These are phyloP conservation scores for Megalonaias nervosa DNA, from an alignment of 1,140 invertebrate species.

Conservation along the genomic window DNA sequence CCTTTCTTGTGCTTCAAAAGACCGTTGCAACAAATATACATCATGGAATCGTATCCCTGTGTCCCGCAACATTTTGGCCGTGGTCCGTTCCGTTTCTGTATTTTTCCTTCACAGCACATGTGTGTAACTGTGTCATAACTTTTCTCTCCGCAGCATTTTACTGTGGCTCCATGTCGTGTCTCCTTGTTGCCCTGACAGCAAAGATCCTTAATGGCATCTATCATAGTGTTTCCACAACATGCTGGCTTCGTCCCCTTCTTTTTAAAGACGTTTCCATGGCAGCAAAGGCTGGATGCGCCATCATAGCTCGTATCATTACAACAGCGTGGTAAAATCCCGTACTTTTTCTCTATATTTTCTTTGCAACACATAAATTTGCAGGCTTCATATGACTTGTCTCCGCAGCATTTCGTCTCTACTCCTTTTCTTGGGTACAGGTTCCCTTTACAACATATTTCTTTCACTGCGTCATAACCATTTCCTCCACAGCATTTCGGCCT, in stretches of 20 bases:
- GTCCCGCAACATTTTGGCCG: slow-evolving; percentile 27
- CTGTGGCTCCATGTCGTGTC: slow-evolving; percentile 15
- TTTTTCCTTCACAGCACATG: slow-evolving; percentile 27
- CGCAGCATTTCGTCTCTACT: slow-evolving; percentile 32
- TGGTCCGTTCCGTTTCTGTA: slow-evolving; percentile 19
- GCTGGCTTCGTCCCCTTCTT: slow-evolving; percentile 14
- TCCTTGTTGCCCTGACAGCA: slow-evolving; percentile 20
- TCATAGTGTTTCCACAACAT: slow-evolving; percentile 32
- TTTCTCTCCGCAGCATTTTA: slow-evolving; percentile 23
- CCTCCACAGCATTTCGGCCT: slow-evolving; percentile 23
- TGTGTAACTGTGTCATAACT: slow-evolving; percentile 23
- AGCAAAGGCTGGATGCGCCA: slow-evolving; percentile 18
- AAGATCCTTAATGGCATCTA: slow-evolving; percentile 20
- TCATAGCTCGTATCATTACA: slow-evolving; percentile 20
- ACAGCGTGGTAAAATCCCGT: slow-evolving; percentile 20
- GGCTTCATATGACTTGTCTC: slow-evolving; percentile 15
- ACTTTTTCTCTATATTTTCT: slow-evolving; percentile 9
- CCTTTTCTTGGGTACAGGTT: slow-evolving; percentile 10
- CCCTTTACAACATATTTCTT: slow-evolving; percentile 21
- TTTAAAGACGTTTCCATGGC: slow-evolving; percentile 32
- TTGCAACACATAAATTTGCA: slow-evolving; percentile 34
- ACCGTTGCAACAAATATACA: slow-evolving; percentile 20
- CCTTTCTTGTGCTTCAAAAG: slow-evolving; percentile 7
- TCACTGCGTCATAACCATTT: slow-evolving; percentile 25
- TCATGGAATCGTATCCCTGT: slow-evolving; percentile 26